Evolutionary conservation across 2,888 invertebrate species (phyloP), one percentile per base, ranked within the genome.

Genomic region (Xylota segnis): DNA sequence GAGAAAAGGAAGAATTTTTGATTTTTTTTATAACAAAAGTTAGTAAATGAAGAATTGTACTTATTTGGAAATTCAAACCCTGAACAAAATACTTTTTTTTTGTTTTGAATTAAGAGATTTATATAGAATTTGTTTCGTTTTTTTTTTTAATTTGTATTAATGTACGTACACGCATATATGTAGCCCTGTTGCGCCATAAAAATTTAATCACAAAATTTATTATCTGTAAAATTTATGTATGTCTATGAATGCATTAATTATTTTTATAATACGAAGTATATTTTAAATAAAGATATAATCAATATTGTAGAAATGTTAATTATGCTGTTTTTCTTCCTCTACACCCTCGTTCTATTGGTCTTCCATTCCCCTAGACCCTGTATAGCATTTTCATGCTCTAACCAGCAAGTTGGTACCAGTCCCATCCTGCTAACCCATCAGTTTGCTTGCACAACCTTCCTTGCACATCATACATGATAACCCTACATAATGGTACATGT

Each of bases 31-130:
- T 4, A 50, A 9, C 10, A 68, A 37, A 29, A 9, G 32, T 12
- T 50, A n/a, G 59, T 47, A 72, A 71, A 27, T 10, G 34, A 23
- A 23, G 37, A 45, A 45, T 65, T 70, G 84, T 84, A 79, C 75
- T 84, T 79, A 71, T 79, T 79, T 63, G 50, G 56, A 52, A 27
- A 58, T 37, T 63, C 84, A 84, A 79, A 79, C 70, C 84, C 84
- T 72, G 75, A 79, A 79, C 75, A 79, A 79, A 75, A 81, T 84
- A 43, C 75, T 75, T 84, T 79, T 79, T 83, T 83, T 71, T 66
- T 52, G 5, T 1, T 23, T 23, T 23, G 3, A 23, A 14, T 14
- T 4, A 34, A 58, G 47, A n/a, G 23, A 43, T 43, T 43, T 43
- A 23, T 52, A 7, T 18, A 29, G 29, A 58, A 56, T 58, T 47